Percentiles rank a stretch among this genome's conserved stretches.
Conservation (phyloP, 1,140 invertebrate genomes). For the Drosophila tani region DNA sequence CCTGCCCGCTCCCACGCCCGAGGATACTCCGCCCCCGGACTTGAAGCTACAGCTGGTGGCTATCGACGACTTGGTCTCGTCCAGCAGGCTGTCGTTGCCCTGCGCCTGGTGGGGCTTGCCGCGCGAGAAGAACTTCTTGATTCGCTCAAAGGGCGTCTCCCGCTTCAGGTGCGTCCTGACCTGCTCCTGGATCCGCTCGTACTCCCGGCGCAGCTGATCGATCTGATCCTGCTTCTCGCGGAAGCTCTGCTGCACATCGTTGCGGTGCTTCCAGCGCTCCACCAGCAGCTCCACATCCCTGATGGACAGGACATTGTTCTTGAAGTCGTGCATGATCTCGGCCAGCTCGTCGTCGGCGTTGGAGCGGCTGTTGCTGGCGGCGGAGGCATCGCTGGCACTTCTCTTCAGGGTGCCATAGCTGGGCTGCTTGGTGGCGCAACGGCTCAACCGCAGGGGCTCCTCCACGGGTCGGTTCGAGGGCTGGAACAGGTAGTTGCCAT, state of each 20-base stretch:
- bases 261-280: conserved; percentile 93
- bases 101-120: conserved; percentile 85
- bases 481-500: conserved; percentile 87
- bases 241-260: conserved; percentile 93
- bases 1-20: conserved; percentile 71
- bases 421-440: conserved; percentile 38
- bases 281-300: conserved; percentile 93
- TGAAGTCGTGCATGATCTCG: conserved; percentile 95
- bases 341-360: conserved; percentile 91
- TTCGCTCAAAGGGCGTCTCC: conserved; percentile 91
- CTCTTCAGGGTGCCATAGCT: conserved; percentile 74
- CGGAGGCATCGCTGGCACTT: conserved; percentile 70
- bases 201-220: conserved; percentile 91
- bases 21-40: conserved; percentile 71
- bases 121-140: conserved; percentile 91
- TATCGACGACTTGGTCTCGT: conserved; percentile 82
- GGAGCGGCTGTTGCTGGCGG: conserved; percentile 70
- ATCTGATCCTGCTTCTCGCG: conserved; percentile 94
- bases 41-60: conserved; percentile 81
- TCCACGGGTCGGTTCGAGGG: conserved; percentile 87
- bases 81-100: conserved; percentile 72
- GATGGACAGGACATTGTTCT: conserved; percentile 94
- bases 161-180: conserved; percentile 90
- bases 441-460: conserved; percentile 50
- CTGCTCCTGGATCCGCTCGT: conserved; percentile 91